phyloP scores from a whole-genome alignment of 2,888 invertebrate species.

The Tethea ocularis region DNA sequence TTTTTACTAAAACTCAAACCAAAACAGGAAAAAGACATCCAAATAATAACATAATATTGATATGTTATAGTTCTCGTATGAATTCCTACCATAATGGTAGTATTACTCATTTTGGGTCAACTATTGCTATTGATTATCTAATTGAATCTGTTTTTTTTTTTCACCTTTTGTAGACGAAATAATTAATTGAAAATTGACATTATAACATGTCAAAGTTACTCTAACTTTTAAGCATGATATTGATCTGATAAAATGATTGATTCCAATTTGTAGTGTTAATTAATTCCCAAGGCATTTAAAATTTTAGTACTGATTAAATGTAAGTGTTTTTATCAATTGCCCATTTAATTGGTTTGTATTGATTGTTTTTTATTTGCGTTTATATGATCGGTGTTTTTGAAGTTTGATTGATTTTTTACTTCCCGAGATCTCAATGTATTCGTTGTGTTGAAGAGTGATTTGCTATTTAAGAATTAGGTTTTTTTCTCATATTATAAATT shows the following conservation, averaged over 20 bases:
- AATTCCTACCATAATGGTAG: too few relatives aligned
- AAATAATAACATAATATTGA: too few relatives aligned
- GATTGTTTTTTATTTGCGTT: constrained; percentile 29
- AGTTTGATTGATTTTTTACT: constrained; percentile 23
- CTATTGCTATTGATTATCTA: too few relatives aligned
- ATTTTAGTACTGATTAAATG: constrained; percentile 16
- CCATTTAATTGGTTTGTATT: constrained; percentile 29
- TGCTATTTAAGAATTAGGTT: constrained; percentile 20
- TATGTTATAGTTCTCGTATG: too few relatives aligned
- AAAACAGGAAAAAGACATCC: too few relatives aligned
- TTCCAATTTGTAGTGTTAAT: constrained; percentile 36
- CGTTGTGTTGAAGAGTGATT: constrained; percentile 32
- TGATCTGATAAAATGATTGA: constrained; percentile 27
- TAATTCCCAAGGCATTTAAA: constrained; percentile 68
- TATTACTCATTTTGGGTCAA: too few relatives aligned
- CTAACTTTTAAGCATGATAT: background rate
- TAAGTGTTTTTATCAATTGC: constrained; percentile 23
- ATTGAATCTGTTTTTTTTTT: too few relatives aligned
- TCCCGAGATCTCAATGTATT: constrained; percentile 47
- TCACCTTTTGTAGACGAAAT: too few relatives aligned
- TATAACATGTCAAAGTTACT: too few relatives aligned
- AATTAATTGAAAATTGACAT: too few relatives aligned
- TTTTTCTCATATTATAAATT: constrained; percentile 22
- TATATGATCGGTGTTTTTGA: constrained; percentile 32
- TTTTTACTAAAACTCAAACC: too few relatives aligned